Evolutionary conservation across 1,140 invertebrate genomes (phyloP).

Genomic region (Babylonia areolata): DNA sequence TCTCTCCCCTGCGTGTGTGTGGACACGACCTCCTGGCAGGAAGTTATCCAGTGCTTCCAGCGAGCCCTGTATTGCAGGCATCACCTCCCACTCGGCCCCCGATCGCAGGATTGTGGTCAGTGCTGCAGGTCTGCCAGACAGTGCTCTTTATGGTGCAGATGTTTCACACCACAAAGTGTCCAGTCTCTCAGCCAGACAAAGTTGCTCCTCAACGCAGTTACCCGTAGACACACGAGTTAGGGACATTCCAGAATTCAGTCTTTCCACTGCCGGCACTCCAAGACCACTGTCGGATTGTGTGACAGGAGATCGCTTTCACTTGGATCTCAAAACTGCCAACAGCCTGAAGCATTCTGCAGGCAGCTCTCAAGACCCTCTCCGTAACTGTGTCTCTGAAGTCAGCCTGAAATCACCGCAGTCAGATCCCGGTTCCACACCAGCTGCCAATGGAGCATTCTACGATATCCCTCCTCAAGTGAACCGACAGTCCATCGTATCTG

Average conservation of each 20-base stretch:
- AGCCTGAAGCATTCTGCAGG: too few species aligned
- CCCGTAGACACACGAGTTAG: slow-evolving; percentile 61
- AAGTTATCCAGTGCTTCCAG: slow-evolving; percentile 71
- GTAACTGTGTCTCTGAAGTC: slow-evolving; percentile 54
- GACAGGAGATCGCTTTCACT: background rate
- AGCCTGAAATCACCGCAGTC: slow-evolving; percentile 37
- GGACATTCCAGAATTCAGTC: slow-evolving; percentile 50
- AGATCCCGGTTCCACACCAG: slow-evolving; percentile 31
- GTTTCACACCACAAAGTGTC: slow-evolving; percentile 61
- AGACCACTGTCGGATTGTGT: slow-evolving; percentile 16
- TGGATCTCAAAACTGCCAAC: slow-evolving; percentile 39
- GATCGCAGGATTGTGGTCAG: slow-evolving; percentile 43
- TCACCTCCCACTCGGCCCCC: slow-evolving; percentile 52
- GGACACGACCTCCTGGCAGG: slow-evolving; percentile 54
- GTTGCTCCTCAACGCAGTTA: slow-evolving; percentile 49
- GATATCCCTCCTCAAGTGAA: slow-evolving; percentile 77
- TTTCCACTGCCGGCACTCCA: background rate
- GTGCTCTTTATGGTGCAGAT: slow-evolving; percentile 76
- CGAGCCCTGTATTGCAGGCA: slow-evolving; percentile 69
- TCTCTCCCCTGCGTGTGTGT: slow-evolving; percentile 2
- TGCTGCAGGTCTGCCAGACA: slow-evolving; percentile 68
- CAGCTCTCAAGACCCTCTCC: slow-evolving; percentile 64
- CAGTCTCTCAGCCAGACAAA: background rate
- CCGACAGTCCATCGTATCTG: slow-evolving; percentile 70
- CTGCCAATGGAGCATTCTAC: slow-evolving; percentile 64